Conservation (phyloP, 2,113 vertebrate species). For the Corythoichthys haematopterus region DNA sequence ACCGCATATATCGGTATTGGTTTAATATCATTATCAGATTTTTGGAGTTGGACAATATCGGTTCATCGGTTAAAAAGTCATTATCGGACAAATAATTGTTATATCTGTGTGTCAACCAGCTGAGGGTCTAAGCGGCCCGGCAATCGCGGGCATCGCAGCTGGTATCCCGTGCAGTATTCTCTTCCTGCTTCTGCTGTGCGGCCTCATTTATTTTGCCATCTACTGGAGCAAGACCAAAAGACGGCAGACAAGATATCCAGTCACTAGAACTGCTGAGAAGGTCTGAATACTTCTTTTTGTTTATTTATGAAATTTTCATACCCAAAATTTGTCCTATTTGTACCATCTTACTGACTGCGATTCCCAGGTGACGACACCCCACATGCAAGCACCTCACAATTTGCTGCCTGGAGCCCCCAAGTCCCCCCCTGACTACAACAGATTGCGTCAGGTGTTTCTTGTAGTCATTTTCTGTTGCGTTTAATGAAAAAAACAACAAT, state of each 20-base stretch:
- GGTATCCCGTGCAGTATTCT: slow-evolving; percentile 67
- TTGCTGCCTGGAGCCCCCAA: slow-evolving; percentile 37
- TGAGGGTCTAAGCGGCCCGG: slow-evolving; percentile 53
- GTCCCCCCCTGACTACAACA: slow-evolving; percentile 54
- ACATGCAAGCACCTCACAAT: slow-evolving; percentile 37
- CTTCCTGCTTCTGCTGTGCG: slow-evolving; percentile 46
- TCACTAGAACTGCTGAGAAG: slow-evolving; percentile 56
- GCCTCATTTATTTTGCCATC: slow-evolving; percentile 43
- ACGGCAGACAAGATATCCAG: slow-evolving; percentile 54
- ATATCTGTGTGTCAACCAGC: slow-evolving; percentile 5
- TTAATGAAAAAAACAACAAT: neutral
- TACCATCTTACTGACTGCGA: neutral
- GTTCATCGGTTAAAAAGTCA: no score
- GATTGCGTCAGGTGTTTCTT: slow-evolving; percentile 31
- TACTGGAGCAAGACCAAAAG: slow-evolving; percentile 46
- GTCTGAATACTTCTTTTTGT: slow-evolving; percentile 28
- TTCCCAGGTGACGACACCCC: slow-evolving; percentile 37
- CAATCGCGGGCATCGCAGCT: slow-evolving; percentile 67
- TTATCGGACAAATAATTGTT: no score
- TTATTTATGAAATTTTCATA: neutral
- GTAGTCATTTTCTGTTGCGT: no score
- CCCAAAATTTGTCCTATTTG: neutral
- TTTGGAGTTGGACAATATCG: no score
- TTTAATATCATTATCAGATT: no score
- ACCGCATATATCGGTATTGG: no score